These are phyloP conservation scores for Nycticorax nycticorax DNA, from an alignment of 2,113 vertebrate species.

Conservation along the genomic window DNA sequence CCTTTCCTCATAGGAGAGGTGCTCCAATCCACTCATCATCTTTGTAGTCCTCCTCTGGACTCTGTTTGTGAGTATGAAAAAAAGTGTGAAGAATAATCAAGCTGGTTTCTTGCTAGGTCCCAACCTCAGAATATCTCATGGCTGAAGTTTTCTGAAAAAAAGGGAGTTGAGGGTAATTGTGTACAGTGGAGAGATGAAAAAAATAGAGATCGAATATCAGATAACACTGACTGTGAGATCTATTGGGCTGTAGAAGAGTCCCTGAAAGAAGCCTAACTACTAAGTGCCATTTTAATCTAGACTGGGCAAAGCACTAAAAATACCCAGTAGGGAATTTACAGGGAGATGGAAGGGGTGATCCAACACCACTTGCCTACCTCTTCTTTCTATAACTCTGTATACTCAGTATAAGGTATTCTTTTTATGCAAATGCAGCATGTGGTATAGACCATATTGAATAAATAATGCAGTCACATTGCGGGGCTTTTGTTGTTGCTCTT, in stretches of 20 bases:
- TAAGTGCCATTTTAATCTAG: not conserved
- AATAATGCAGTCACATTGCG: not conserved
- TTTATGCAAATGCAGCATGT: not conserved
- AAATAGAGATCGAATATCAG: not conserved
- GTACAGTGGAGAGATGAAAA: not conserved
- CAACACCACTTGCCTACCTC: not conserved
- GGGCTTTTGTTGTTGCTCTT: not conserved
- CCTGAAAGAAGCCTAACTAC: not conserved
- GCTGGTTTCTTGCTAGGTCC: not conserved
- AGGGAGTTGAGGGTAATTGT: not conserved
- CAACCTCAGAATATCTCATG: not conserved
- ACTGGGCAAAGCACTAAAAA: not conserved
- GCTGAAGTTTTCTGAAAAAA: not conserved
- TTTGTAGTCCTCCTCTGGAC: no score
- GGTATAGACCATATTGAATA: not conserved
- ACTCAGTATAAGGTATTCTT: not conserved
- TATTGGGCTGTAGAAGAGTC: not conserved
- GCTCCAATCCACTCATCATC: no score
- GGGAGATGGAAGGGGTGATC: not conserved
- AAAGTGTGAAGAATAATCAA: not conserved
- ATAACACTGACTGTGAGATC: not conserved
- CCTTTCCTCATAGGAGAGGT: no score
- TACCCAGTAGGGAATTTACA: not conserved
- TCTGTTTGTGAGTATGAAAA: not conserved
- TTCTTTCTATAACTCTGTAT: not conserved